Evolutionary conservation across 2,113 vertebrate genomes (phyloP), one percentile per base, ranked within the genome.

Genomic region (Entelurus aequoreus): DNA sequence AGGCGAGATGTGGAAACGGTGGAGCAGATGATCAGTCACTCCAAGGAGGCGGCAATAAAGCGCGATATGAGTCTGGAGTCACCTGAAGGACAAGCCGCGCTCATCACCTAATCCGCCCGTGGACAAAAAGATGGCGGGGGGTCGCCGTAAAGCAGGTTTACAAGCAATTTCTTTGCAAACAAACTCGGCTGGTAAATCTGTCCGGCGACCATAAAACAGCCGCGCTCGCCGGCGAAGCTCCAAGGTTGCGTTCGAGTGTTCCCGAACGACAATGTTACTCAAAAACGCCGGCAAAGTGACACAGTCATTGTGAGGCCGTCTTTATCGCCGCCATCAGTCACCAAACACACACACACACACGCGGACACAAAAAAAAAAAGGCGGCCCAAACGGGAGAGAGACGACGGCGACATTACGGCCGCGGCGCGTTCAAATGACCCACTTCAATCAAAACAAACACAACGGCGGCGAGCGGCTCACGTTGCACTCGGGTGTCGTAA

Each of bases 401-500:
- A 69, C 53, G 67, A 80, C 73, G 16, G 14, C 44, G 62, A 69
- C 79, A 63, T 80, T 68, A 72, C 12, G 54, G 56, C 55, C 13
- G 38, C 38, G 6, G 16, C 52, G 66, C 61, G 52, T 57, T 80
- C 68, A 75, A 85, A 81, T 79, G 67, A 83, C 68, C 76, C 60
- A 75, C 65, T 70, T 69, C 71, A 57, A 66, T 72, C 68, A 81
- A 82, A 66, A 48, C 55, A 75, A 72, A 62, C 67, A 84, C 63
- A 87, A 81, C 70, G 71, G 60, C 74, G 75, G 81, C 74, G 83
- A 76, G 66, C 71, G 69, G 72, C 69, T 67, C 46, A 79, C 83
- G 74, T 58, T 84, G 72, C 87, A 79, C 86, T 52, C 6, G 88
- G 86, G 88, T 87, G 80, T 77, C 83, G 86, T 89, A 88, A 89